Percentiles rank a stretch among this genome's conserved stretches.
These are phyloP conservation scores for Andrena praecox DNA, from an alignment of 2,888 invertebrate genomes.

Conservation along the genomic window DNA sequence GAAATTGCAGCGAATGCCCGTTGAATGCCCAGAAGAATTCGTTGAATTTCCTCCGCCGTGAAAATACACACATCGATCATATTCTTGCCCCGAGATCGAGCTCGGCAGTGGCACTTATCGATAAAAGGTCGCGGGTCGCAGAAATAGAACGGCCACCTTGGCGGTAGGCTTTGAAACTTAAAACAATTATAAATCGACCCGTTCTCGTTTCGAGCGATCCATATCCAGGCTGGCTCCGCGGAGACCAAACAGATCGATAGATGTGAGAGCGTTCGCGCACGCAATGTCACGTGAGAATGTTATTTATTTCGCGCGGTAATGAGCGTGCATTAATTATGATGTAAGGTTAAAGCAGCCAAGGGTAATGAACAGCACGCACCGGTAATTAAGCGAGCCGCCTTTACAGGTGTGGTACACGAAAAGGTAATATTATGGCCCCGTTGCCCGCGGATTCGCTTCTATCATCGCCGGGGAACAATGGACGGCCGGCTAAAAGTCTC, in stretches of 20 bases:
- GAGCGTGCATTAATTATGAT: conserved; percentile 31
- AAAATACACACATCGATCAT: no score
- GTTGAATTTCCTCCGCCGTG: no score
- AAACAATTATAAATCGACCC: not conserved
- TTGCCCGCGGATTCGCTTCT: conserved; percentile 25
- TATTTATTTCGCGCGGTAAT: conserved; percentile 3
- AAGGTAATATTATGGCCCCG: conserved; percentile 6
- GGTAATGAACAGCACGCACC: conserved; percentile 20
- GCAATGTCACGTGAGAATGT: conserved; percentile 32
- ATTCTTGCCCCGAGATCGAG: no score
- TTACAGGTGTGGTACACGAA: conserved; percentile 4
- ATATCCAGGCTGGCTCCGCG: not conserved
- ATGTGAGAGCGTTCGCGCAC: not conserved
- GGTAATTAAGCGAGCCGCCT: conserved; percentile 22
- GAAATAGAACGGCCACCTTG: no score
- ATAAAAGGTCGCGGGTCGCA: no score
- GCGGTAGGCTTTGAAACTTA: not conserved
- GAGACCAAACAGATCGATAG: conserved; percentile 21
- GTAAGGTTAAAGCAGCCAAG: conserved; percentile 11
- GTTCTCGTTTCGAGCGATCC: not conserved
- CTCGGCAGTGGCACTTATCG: no score
- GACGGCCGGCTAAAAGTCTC: not conserved
- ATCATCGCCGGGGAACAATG: conserved; percentile 40
- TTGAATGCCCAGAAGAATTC: no score
- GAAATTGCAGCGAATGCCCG: no score